phyloP scores from a whole-genome alignment of 2,888 invertebrate genomes.

The Yponomeuta evonymella region DNA sequence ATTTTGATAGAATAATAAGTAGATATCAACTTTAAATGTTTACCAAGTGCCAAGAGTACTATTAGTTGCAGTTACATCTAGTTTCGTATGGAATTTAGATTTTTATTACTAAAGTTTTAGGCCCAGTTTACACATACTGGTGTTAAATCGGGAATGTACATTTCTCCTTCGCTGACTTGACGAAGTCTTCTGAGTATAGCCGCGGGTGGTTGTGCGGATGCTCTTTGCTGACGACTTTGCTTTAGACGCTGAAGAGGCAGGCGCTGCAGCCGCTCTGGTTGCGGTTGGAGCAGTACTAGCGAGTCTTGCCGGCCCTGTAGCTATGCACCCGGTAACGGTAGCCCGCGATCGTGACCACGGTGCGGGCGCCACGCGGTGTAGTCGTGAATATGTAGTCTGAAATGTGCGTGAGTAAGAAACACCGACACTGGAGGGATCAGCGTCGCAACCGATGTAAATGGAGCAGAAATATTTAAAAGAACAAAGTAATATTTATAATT shows the following conservation, averaged over 20 bases:
- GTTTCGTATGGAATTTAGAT: too few relatives aligned
- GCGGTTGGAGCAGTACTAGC: not conserved
- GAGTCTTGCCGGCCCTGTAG: not conserved
- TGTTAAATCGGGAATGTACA: not conserved
- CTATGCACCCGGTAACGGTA: not conserved
- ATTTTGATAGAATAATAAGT: too few relatives aligned
- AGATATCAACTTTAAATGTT: too few relatives aligned
- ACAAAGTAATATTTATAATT: too few relatives aligned
- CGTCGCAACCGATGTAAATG: too few relatives aligned
- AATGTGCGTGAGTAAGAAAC: not conserved
- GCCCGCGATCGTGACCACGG: not conserved
- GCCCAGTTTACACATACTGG: too few relatives aligned
- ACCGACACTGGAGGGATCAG: too few relatives aligned
- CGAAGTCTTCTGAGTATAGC: not conserved
- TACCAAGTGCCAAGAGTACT: too few relatives aligned
- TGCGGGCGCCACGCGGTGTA: not conserved
- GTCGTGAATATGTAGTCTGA: not conserved
- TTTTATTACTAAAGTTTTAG: too few relatives aligned
- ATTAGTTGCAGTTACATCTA: too few relatives aligned
- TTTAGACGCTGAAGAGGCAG: not conserved
- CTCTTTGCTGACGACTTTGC: not conserved
- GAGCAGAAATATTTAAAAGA: too few relatives aligned
- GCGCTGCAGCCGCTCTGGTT: not conserved
- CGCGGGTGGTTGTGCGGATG: not conserved
- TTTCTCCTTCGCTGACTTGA: not conserved